A percentile compares a stretch with the other conserved stretches of the same genome.
These are phyloP conservation scores for Atopsyche davidsoni DNA, from an alignment of 1,140 invertebrate species.

Conservation along the genomic window DNA sequence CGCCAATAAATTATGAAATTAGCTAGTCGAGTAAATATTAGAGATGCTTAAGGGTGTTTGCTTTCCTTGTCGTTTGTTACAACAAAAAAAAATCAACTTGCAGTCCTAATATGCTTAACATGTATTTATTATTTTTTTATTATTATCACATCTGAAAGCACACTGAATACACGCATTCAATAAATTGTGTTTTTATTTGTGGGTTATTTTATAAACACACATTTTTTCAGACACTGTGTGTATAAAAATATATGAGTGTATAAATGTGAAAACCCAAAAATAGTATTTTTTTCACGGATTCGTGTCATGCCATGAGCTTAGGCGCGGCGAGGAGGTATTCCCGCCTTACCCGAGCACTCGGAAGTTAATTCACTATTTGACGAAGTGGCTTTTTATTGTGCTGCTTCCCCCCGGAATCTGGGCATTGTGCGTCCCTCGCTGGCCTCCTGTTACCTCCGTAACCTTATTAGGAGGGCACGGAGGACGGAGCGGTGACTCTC, in stretches of 20 bases:
- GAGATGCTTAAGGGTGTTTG: neutral
- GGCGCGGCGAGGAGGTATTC: too few relatives aligned
- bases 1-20: neutral
- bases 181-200: too few relatives aligned
- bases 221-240: too few relatives aligned
- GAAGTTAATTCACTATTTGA: slow-evolving; percentile 21
- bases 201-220: too few relatives aligned
- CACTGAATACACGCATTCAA: too few relatives aligned
- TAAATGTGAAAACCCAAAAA: too few relatives aligned
- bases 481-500: slow-evolving; percentile 12
- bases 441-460: slow-evolving; percentile 19
- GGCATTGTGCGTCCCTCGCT: slow-evolving; percentile 4
- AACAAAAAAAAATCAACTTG: too few relatives aligned
- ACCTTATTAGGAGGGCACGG: slow-evolving; percentile 12
- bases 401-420: slow-evolving; percentile 1
- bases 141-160: too few relatives aligned
- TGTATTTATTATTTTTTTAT: neutral
- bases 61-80: neutral
- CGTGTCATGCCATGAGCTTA: too few relatives aligned
- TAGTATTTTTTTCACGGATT: too few relatives aligned
- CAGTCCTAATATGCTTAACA: neutral
- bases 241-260: too few relatives aligned
- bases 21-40: neutral
- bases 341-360: too few relatives aligned
- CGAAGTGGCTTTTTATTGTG: slow-evolving; percentile 19